These are phyloP conservation scores for Pheosia tremula DNA, from an alignment of 2,888 invertebrate genomes.

Conservation along the genomic window DNA sequence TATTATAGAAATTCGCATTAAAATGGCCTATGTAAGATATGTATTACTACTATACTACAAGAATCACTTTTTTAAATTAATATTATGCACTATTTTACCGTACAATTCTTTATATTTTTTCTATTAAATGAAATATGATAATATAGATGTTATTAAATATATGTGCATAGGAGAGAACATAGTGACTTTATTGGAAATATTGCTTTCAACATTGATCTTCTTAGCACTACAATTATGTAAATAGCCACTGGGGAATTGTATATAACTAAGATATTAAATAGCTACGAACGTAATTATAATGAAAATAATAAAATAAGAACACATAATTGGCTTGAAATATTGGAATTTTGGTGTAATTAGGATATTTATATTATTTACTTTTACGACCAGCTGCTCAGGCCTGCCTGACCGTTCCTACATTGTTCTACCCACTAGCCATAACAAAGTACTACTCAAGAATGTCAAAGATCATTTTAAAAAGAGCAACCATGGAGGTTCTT, in stretches of 20 bases:
- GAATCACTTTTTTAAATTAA: too few species aligned
- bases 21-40: too few species aligned
- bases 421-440: too few species aligned
- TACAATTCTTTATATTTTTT: too few species aligned
- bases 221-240: slow-evolving; percentile 45
- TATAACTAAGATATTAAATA: slow-evolving; percentile 29
- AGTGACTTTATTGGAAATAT: slow-evolving; percentile 33
- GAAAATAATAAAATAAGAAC: neutral
- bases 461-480: too few species aligned
- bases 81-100: neutral
- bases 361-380: neutral
- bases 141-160: neutral
- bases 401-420: too few species aligned
- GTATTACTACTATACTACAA: too few species aligned
- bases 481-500: too few species aligned
- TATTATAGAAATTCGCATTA: neutral
- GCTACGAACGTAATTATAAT: neutral
- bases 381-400: too few species aligned
- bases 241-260: slow-evolving; percentile 53
- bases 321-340: slow-evolving; percentile 3
- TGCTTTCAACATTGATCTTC: slow-evolving; percentile 27
- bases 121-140: too few species aligned
- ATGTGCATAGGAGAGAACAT: slow-evolving; percentile 48
- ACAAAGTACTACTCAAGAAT: too few species aligned
- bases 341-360: slow-evolving; percentile 1